A percentile compares a stretch with the other conserved stretches of the same genome.
phyloP scores from a whole-genome alignment of 2,113 vertebrate genomes.

The Spea multiplicata region DNA sequence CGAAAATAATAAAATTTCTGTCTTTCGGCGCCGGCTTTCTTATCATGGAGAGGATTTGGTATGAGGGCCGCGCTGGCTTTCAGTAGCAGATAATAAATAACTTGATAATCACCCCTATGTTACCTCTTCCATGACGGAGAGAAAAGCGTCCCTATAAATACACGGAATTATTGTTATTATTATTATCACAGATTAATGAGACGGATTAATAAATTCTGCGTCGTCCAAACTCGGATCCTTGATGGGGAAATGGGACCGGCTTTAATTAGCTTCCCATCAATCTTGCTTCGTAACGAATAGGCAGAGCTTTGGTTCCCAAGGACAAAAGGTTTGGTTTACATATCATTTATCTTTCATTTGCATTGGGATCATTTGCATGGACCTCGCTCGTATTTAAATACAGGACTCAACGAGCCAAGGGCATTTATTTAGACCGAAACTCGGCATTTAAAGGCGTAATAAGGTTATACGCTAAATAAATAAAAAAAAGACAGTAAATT shows the following conservation, averaged over 20 bases:
- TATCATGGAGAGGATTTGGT: background rate
- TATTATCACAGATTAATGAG: conserved; percentile 27
- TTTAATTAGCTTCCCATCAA: conserved; percentile 37
- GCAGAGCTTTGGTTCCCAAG: conserved; percentile 4
- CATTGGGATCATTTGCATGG: conserved; percentile 18
- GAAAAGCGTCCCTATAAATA: background rate
- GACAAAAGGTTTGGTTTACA: conserved; percentile 6
- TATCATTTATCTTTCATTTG: conserved; percentile 35
- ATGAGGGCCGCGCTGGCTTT: background rate
- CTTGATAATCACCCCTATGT: background rate
- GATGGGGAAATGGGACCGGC: conserved; percentile 1
- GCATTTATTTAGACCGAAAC: background rate
- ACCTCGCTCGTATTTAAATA: conserved; percentile 12
- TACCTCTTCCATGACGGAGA: conserved; percentile 8
- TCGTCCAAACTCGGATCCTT: background rate
- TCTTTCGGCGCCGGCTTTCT: background rate
- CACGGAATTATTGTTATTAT: background rate
- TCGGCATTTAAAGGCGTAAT: conserved; percentile 1
- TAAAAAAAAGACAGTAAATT: background rate
- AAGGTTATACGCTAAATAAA: background rate
- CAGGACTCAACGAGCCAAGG: background rate
- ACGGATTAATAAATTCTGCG: background rate
- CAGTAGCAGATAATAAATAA: background rate
- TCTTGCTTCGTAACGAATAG: conserved; percentile 13
- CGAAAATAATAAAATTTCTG: background rate